Evolutionary conservation across 2,888 invertebrate species (phyloP), one percentile per base, ranked within the genome.

Genomic region (Galerucella pusilla): DNA sequence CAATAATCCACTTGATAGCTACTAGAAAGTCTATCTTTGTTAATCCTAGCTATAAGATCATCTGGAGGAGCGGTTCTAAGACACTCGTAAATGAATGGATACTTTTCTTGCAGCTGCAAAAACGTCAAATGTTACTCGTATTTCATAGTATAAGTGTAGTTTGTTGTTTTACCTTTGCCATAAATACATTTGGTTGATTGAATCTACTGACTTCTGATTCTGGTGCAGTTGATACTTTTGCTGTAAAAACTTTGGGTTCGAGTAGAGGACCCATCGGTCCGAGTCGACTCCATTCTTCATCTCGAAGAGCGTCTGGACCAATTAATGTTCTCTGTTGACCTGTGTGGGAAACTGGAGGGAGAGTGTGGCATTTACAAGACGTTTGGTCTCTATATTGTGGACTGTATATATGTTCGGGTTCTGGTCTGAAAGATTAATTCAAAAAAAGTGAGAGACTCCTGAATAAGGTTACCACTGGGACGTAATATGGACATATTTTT

Each of bases 1-100:
- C 91, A 90, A 81, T 85, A 93, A 83, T 93, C 92, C 2, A 90
- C 89, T 84, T 91, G 91, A 84, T 93, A 93, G 0, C 92, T 92
- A 0, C 91, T 89, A 80, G 90, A 89, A 78, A 91, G 88, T 46
- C 92, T 86, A 81, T 93, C 92, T 9, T 89, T 86, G 82, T 92
- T 91, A 35, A 92, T 90, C n/a, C 91, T 87, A 75, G 90, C 89
- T 73, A 91, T 89, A 64, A 91, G 84, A 68, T 91, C 91, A 1
- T 90, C 89, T 0, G 90, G 90, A 0, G 92, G 90, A 35, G 90
- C 89, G 64, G 89, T 90, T 82, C 91, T 90, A 63, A 92, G 83
- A 68, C 91, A 90, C 85, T 91, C 91, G 85, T 92, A 92, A 80
- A 92, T 89, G 88, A 90, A 91, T 46, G 92, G 92, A 83, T 91